Conservation (phyloP, 2,797 vertebrate species). For the Danio kyathit region DNA sequence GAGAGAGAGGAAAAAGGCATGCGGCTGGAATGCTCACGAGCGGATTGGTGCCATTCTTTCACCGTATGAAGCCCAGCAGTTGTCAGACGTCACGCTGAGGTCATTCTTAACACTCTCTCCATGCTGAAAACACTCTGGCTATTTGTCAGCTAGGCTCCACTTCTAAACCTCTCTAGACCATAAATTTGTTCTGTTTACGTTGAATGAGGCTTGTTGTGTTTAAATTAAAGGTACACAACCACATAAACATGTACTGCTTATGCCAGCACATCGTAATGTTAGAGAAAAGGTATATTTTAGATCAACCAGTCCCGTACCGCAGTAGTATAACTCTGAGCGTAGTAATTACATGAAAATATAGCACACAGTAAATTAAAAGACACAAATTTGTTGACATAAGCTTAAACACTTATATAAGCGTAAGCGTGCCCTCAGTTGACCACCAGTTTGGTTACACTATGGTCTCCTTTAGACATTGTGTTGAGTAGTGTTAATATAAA, state of each 20-base stretch:
- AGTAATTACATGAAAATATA: conserved; percentile 49
- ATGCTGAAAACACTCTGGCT: conserved; percentile 12
- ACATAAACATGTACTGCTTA: conserved; percentile 4
- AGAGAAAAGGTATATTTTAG: conserved; percentile 39
- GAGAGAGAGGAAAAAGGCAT: conserved; percentile 56
- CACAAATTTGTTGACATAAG: conserved; percentile 19
- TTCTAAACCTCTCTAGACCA: neutral
- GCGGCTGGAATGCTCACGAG: conserved; percentile 62
- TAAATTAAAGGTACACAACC: conserved; percentile 9
- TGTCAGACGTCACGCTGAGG: conserved; percentile 50
- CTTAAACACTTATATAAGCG: neutral
- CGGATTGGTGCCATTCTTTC: conserved; percentile 61
- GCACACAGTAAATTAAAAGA: conserved; percentile 41
- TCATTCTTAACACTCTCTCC: conserved; percentile 4
- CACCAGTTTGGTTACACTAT: neutral
- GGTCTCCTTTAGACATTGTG: neutral
- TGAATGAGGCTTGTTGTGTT: conserved; percentile 13
- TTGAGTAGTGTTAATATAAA: too few relatives aligned
- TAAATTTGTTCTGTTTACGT: conserved; percentile 29
- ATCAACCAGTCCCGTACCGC: conserved; percentile 15
- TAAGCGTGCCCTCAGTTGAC: neutral
- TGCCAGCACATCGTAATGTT: neutral
- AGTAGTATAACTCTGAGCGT: conserved; percentile 23
- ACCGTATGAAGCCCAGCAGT: conserved; percentile 63
- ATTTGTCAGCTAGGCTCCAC: neutral